phyloP scores from a whole-genome alignment of 2,888 invertebrate genomes.

The Sphaerophoria taeniata region DNA sequence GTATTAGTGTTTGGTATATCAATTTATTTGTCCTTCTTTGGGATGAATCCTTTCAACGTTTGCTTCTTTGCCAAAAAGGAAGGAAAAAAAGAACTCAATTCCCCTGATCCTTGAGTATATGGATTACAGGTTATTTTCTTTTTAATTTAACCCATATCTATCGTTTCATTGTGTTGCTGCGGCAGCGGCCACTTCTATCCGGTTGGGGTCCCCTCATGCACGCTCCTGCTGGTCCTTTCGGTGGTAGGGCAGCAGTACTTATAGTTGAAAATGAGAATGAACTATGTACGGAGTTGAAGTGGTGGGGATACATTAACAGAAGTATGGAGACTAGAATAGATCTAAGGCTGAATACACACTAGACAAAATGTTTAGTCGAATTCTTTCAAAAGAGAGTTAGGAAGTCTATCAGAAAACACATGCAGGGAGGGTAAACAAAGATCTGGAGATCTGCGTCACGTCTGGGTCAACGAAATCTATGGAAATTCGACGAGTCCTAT shows the following conservation, averaged over 20 bases:
- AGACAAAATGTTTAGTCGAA: background rate
- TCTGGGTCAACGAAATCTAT: too few species aligned
- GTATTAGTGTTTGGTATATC: slow-evolving; percentile 18
- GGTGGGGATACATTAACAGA: slow-evolving; percentile 7
- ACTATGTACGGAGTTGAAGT: slow-evolving; percentile 1
- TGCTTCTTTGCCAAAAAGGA: too few species aligned
- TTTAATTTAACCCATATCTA: slow-evolving; percentile 78
- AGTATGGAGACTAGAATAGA: slow-evolving; percentile 7
- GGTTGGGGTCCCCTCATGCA: background rate
- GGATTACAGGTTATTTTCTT: slow-evolving; percentile 78
- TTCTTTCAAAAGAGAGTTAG: too few species aligned
- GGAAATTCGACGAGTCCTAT: too few species aligned
- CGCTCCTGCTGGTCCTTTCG: background rate
- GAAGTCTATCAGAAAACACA: too few species aligned
- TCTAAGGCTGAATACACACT: slow-evolving; percentile 23
- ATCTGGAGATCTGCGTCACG: too few species aligned
- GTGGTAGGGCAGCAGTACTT: background rate
- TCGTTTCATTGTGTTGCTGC: slow-evolving; percentile 72
- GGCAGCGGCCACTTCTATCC: background rate
- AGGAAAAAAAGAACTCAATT: background rate
- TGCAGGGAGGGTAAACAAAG: too few species aligned
- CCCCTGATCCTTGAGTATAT: slow-evolving; percentile 54
- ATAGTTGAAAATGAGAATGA: slow-evolving; percentile 18
- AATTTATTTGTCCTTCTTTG: slow-evolving; percentile 7
- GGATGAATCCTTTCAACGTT: slow-evolving; percentile 40